Conservation (phyloP, 1,140 invertebrate species). For the Cephus cinctus region DNA sequence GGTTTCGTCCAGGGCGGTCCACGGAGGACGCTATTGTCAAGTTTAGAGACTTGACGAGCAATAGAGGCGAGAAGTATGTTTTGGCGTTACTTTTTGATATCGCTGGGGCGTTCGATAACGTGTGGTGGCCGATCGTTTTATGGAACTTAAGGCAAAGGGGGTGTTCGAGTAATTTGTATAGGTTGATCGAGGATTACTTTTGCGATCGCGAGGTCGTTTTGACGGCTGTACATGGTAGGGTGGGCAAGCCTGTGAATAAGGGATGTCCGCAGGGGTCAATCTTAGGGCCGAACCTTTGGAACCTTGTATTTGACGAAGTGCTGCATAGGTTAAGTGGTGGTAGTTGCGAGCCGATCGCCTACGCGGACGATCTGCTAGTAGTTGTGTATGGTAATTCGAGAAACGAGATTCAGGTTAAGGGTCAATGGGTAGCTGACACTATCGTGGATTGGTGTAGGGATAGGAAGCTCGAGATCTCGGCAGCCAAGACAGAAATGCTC, state of each 20-base stretch:
- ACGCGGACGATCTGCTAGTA: slow-evolving; percentile 24
- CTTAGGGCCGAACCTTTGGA: slow-evolving; percentile 16
- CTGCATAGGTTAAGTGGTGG: slow-evolving; percentile 1
- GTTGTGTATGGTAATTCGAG: slow-evolving; percentile 13
- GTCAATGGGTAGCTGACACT: background rate
- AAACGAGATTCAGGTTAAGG: slow-evolving; percentile 3
- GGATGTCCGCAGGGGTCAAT: slow-evolving; percentile 4
- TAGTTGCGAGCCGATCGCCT: slow-evolving; percentile 17
- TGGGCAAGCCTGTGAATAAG: background rate
- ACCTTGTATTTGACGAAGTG: slow-evolving; percentile 23
- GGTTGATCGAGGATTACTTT: background rate
- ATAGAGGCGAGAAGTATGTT: background rate
- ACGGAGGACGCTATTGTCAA: slow-evolving; percentile 7
- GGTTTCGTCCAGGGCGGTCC: background rate
- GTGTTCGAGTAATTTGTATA: slow-evolving; percentile 2
- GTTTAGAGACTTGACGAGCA: background rate
- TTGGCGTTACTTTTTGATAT: slow-evolving; percentile 27
- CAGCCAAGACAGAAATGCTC: background rate
- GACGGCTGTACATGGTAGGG: too few species aligned
- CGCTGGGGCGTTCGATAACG: slow-evolving; percentile 33
- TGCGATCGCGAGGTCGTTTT: background rate
- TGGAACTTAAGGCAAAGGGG: slow-evolving; percentile 8
- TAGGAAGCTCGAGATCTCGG: background rate
- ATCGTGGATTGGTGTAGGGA: background rate
- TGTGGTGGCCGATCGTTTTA: slow-evolving; percentile 25